Conservation (phyloP, 2,113 vertebrate genomes). For the Ictalurus furcatus region DNA sequence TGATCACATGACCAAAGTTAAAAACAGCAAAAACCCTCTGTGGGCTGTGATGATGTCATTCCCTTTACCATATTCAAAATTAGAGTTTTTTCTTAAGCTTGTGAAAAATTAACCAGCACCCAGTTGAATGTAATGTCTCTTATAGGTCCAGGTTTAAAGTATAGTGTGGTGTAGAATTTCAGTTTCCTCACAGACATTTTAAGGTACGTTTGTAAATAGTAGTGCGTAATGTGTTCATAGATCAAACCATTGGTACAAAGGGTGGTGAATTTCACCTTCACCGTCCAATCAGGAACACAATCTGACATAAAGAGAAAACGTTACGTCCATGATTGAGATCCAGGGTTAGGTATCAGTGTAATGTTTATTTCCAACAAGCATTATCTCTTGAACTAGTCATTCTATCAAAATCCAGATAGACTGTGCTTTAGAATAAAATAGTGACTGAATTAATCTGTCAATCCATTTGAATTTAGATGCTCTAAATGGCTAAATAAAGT, state of each 20-base stretch:
- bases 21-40: background rate
- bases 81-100: background rate
- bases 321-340: background rate
- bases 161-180: background rate
- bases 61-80: background rate
- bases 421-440: background rate
- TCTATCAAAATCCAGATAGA: background rate
- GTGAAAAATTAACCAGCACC: background rate
- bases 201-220: background rate
- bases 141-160: background rate
- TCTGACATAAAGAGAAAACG: background rate
- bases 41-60: background rate
- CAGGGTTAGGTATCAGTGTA: background rate
- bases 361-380: background rate
- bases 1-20: background rate
- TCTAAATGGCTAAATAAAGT: background rate
- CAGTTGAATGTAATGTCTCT: no score
- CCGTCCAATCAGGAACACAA: background rate
- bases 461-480: background rate
- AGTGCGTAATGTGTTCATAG: background rate
- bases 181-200: background rate
- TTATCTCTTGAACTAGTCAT: background rate
- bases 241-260: background rate
- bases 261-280: background rate
- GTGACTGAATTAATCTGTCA: background rate